Base-by-base conservation (phyloP, 2,113 vertebrate genomes). In the Archilochus colubris region DNA sequence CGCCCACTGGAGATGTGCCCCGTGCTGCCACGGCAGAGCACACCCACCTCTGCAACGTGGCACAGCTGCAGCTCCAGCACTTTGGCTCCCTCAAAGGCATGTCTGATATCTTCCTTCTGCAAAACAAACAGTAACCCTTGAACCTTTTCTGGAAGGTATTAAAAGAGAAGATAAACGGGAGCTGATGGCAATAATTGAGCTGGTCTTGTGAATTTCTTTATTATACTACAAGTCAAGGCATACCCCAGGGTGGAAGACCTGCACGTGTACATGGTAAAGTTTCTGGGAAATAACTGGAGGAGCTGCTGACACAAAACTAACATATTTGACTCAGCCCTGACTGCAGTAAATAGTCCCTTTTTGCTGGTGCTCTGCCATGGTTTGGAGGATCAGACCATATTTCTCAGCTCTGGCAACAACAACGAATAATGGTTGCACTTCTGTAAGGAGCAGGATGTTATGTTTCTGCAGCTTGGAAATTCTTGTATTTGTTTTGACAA, bases 131-230 rank as follows among this genome's bases (percentile, higher is more conserved):
- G 31, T 44, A 83, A 88, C 48, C 73, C 69, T 94, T 92, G 73
- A 91, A 84, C 46, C 14, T 84, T 88, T 81, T 97, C 74, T 93
- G 88, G 73, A 95, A 95, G 43, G 40, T 86, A 94, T 95, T 95
- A 61, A 93, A 95, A 91, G 75, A 91, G 38, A 27, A 86, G 87
- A 78, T 91, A 95, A 91, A 84, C 75, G 63, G 12, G 27, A 89
- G 73, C 38, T 74, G 72, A 89, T 91, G 85, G 72, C 48, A 92
- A 31, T 81, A 90, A 94, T 91, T 95, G 88, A 81, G 48, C 58
- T 54, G 40, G 55, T 80, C 67, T 88, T 75, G 75, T 83, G 80
- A 91, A 88, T 38, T 33, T 88, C 86, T 95, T 92, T 72, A 95
- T 96, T 93, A 88, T 30, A 18, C 25, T 70, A 40, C 95, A 94